Conservation (phyloP, 2,113 vertebrate species). For the Pseudopipra pipra region DNA sequence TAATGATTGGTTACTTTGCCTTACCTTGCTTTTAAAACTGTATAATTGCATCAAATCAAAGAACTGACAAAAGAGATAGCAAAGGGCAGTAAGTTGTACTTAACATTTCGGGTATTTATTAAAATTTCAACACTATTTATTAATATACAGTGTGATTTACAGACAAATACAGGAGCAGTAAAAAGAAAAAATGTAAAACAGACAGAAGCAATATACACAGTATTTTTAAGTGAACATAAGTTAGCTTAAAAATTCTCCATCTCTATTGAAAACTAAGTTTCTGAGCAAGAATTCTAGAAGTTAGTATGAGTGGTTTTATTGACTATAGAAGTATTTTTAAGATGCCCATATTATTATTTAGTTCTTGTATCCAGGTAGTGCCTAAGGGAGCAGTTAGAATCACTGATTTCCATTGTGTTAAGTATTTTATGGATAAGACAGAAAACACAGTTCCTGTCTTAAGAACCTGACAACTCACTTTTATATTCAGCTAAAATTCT, state of each 20-base stretch:
- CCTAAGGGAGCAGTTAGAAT: background rate
- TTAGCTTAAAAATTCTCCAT: background rate
- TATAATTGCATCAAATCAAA: background rate
- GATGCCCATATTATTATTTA: background rate
- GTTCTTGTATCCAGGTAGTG: background rate
- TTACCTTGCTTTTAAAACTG: background rate
- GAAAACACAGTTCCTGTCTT: background rate
- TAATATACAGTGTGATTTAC: background rate
- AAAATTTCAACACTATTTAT: background rate
- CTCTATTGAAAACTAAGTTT: background rate
- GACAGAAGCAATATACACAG: background rate
- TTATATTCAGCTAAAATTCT: background rate
- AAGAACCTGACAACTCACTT: background rate
- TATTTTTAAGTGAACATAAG: background rate
- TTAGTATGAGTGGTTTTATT: background rate
- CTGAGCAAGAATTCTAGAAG: background rate
- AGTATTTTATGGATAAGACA: background rate
- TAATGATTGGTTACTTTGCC: background rate
- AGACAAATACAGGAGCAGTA: background rate
- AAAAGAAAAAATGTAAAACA: background rate
- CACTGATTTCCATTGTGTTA: background rate
- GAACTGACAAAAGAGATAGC: background rate
- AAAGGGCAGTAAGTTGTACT: background rate
- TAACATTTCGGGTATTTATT: background rate
- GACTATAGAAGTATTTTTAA: background rate